Evolutionary conservation across 2,797 vertebrate species (phyloP).

Genomic region (Centropyge bicolor): DNA sequence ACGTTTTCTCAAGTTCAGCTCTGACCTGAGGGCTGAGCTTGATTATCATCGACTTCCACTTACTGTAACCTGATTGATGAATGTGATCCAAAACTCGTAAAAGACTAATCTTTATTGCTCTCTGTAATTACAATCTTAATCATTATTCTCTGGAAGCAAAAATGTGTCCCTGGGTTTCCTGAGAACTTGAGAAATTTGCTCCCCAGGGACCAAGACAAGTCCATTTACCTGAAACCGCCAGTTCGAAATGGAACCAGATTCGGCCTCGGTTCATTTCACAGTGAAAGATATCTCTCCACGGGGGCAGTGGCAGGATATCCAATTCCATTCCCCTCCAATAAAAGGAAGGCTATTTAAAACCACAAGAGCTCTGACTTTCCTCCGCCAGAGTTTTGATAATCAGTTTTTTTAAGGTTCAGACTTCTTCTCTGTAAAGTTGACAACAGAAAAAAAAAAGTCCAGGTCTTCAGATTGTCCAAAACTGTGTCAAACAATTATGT

Average conservation of each 20-base stretch:
- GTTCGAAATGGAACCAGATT: constrained; percentile 18
- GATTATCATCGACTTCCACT: constrained; percentile 25
- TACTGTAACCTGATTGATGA: too few relatives aligned
- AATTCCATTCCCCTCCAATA: constrained; percentile 7
- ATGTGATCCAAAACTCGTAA: not conserved
- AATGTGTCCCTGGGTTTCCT: constrained; percentile 10
- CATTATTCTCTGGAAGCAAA: constrained; percentile 7
- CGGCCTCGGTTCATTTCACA: constrained; percentile 28
- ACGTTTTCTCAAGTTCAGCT: constrained; percentile 20
- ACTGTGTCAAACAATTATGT: constrained; percentile 39
- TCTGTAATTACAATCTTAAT: constrained; percentile 8
- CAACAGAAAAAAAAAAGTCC: constrained; percentile 17
- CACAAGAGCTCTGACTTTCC: constrained; percentile 1
- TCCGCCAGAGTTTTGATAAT: constrained; percentile 4
- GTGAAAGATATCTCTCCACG: constrained; percentile 23
- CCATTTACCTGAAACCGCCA: constrained; percentile 38
- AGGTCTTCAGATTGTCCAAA: constrained; percentile 19
- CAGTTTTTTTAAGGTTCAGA: constrained; percentile 13
- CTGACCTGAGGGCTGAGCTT: constrained; percentile 12
- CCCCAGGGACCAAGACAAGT: constrained; percentile 31
- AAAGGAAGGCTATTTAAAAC: constrained; percentile 30
- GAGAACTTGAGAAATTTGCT: constrained; percentile 12
- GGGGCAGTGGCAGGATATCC: constrained; percentile 9
- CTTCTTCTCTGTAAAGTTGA: not conserved
- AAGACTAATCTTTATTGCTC: constrained; percentile 6